Percentiles rank a stretch among this genome's conserved stretches.
These are phyloP conservation scores for Sternarchorhynchus goeldii DNA, from an alignment of 2,797 vertebrate genomes.

Conservation along the genomic window DNA sequence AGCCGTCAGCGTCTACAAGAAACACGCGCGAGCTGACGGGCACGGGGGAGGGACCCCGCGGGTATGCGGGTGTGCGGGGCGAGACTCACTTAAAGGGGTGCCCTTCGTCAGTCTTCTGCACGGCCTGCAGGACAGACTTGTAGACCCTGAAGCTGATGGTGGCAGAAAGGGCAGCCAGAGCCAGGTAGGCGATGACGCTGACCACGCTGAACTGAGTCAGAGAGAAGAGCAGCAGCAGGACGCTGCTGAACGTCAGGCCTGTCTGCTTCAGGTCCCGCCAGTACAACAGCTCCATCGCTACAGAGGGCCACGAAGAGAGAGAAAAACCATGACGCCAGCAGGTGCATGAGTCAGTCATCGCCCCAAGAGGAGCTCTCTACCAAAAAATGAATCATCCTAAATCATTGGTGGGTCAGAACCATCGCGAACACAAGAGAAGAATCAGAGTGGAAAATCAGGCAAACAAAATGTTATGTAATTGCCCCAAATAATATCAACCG, in stretches of 20 bases:
- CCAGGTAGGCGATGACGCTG: slow-evolving; percentile 90
- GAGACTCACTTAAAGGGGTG: slow-evolving; percentile 90
- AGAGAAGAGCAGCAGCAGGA: slow-evolving; percentile 87
- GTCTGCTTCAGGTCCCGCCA: slow-evolving; percentile 92
- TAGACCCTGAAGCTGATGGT: slow-evolving; percentile 98
- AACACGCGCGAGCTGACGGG: not conserved
- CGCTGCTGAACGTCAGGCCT: slow-evolving; percentile 78
- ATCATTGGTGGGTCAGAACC: slow-evolving; percentile 3
- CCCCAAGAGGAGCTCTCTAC: too few species aligned
- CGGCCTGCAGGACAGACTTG: slow-evolving; percentile 90
- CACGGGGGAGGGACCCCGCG: not conserved
- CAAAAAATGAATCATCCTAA: not conserved
- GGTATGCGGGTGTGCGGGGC: not conserved
- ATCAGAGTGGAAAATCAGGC: not conserved
- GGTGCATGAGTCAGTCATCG: not conserved
- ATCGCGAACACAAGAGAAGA: not conserved
- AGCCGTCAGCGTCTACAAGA: not conserved
- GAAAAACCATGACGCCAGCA: not conserved
- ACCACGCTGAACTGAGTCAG: slow-evolving; percentile 93
- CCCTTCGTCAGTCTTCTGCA: slow-evolving; percentile 93
- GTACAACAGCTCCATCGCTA: slow-evolving; percentile 87
- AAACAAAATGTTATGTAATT: not conserved
- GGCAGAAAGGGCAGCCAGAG: slow-evolving; percentile 87
- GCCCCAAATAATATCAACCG: not conserved
- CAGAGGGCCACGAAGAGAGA: slow-evolving; percentile 41